Evolutionary conservation across 2,888 invertebrate species (phyloP), one percentile per base, ranked within the genome.

Genomic region (Pherbina coryleti): DNA sequence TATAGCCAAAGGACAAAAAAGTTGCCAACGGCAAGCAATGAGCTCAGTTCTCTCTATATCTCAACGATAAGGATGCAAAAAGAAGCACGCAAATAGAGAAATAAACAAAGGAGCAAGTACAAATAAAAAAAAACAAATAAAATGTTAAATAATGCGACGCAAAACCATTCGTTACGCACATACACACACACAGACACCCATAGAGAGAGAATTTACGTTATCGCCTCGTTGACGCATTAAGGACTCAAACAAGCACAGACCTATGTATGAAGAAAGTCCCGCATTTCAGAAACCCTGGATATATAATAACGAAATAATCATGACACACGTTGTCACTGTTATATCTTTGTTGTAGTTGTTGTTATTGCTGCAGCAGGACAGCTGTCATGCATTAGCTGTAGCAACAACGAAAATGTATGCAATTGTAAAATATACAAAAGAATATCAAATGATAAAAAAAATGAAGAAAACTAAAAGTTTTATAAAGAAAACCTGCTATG

Each of bases 351-450:
- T 73, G 25, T 76, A 67, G 49, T n/a, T 44, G 34, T 69, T 79
- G 78, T 75, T 74, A 77, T 53, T 49, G 37, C 60, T 60, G 34
- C 51, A 2, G 31, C 57, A 76, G 69, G 74, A 80, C 70, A 70
- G 53, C 70, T 70, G 70, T 25, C 77, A 81, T 75, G 66, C 85
- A 85, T 85, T 86, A 83, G 85, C 82, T 84, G 82, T 79, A 77
- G 77, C 82, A 64, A n/a, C 34, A 64, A 64, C 64, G 34, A 17
- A 9, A 64, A 64, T 28, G 34, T 34, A 55, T 22, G 22, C n/a
- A 22, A 22, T 19, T 22, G 55, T 22, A 22, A 22, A 19, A 22
- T 55, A n/a, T 22, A 44, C 44, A 44, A 44, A 44, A 44, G 44
- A 44, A 44, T 14, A 44, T 2, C 9, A 44, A 44, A 44, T 44